phyloP scores from a whole-genome alignment of 2,113 vertebrate species.

The Rallus limicola region DNA sequence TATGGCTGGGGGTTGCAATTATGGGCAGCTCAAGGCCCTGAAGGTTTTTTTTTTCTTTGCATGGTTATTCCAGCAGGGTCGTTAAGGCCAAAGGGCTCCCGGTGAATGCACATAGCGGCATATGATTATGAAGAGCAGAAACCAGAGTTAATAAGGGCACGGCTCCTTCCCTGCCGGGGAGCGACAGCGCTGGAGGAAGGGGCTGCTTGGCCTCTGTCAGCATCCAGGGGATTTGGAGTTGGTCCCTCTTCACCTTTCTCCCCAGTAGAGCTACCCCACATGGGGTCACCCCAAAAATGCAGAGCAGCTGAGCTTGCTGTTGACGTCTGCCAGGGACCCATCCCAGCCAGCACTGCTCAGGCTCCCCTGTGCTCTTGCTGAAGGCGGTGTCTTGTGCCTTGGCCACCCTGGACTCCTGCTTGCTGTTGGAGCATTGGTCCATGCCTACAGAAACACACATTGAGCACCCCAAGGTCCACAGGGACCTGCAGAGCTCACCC shows the following conservation, averaged over 20 bases:
- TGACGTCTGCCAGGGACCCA: not conserved
- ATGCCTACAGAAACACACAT: rapidly evolving
- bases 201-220: not conserved
- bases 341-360: rapidly evolving
- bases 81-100: not conserved
- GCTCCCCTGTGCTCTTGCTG: rapidly evolving
- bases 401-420: not conserved
- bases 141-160: not conserved
- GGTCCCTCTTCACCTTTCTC: not conserved
- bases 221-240: rapidly evolving
- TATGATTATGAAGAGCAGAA: not conserved
- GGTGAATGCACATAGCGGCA: not conserved
- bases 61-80: not conserved
- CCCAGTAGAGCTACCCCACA: rapidly evolving
- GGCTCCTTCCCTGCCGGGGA: not conserved
- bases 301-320: not conserved
- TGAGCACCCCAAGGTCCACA: not conserved
- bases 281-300: not conserved
- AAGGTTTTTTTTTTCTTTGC: not conserved
- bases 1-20: not conserved
- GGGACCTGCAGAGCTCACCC: not conserved
- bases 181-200: not conserved
- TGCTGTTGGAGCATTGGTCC: too few species aligned
- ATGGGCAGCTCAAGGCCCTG: not conserved
- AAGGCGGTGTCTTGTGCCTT: not conserved